Percentiles rank a stretch among this genome's conserved stretches.
phyloP scores from a whole-genome alignment of 1,140 invertebrate species.

The Venturia canescens region DNA sequence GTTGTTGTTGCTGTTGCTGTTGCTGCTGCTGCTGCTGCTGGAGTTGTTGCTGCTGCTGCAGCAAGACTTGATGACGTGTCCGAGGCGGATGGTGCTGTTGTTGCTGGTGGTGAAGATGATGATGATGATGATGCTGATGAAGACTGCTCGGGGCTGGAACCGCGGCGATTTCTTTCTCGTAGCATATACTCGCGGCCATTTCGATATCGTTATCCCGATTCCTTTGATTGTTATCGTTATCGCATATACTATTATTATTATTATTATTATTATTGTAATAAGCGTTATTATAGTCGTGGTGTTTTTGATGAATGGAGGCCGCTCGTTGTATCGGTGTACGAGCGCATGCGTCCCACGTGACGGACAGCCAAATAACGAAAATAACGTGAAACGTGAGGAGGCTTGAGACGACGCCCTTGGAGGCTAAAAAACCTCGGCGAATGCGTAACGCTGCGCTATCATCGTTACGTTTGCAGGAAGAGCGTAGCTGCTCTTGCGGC shows the following conservation, averaged over 20 bases:
- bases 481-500: conserved; percentile 35
- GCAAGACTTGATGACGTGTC: conserved; percentile 48
- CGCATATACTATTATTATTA: no score
- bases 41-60: conserved; percentile 47
- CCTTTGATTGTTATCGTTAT: background rate
- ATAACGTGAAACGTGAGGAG: background rate
- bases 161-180: conserved; percentile 35
- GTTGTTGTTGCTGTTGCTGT: conserved; percentile 52
- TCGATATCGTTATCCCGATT: conserved; percentile 3
- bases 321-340: background rate
- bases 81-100: conserved; percentile 28
- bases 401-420: background rate
- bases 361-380: conserved; percentile 15
- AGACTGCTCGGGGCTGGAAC: conserved; percentile 10
- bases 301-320: background rate
- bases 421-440: conserved; percentile 15
- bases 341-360: background rate
- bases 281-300: conserved; percentile 5
- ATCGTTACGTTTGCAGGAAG: conserved; percentile 4
- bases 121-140: conserved; percentile 35
- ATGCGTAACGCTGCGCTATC: conserved; percentile 23
- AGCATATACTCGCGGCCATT: conserved; percentile 35
- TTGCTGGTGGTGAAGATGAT: conserved; percentile 12
- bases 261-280: background rate
- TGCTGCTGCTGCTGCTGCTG: conserved; percentile 49